phyloP scores from a whole-genome alignment of 1,140 invertebrate genomes.

The Eulimnadia texana region DNA sequence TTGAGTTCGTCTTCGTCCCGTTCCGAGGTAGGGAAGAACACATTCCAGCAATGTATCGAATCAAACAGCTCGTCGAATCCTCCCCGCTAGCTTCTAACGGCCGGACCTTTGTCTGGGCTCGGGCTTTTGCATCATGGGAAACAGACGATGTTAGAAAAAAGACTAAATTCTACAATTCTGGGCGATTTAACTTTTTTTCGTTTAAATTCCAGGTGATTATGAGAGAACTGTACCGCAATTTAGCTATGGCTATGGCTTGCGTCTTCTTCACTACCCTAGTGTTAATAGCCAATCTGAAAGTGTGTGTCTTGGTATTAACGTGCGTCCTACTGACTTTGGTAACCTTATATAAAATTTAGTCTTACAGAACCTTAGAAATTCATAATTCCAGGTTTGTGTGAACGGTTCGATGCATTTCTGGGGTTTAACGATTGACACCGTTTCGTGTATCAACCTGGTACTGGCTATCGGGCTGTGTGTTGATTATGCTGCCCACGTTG shows the following conservation, averaged over 20 bases:
- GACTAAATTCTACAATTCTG: neutral
- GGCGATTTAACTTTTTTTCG: neutral
- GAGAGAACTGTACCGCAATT: slow-evolving; percentile 58
- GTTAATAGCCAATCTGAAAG: slow-evolving; percentile 62
- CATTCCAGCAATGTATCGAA: slow-evolving; percentile 54
- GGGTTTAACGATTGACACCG: slow-evolving; percentile 71
- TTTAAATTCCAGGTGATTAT: slow-evolving; percentile 44
- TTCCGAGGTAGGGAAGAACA: slow-evolving; percentile 46
- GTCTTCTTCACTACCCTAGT: slow-evolving; percentile 65
- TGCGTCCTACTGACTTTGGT: slow-evolving; percentile 61
- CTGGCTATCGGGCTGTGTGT: slow-evolving; percentile 75
- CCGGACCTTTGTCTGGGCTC: slow-evolving; percentile 48
- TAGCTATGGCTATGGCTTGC: slow-evolving; percentile 57
- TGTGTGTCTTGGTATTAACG: slow-evolving; percentile 58
- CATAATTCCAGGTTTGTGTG: slow-evolving; percentile 41
- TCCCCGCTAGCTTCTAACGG: slow-evolving; percentile 40
- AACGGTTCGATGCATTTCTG: slow-evolving; percentile 66
- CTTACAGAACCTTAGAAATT: no score
- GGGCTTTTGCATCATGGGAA: slow-evolving; percentile 54
- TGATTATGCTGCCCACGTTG: slow-evolving; percentile 76
- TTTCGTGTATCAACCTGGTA: slow-evolving; percentile 66
- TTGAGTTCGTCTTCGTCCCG: slow-evolving; percentile 43
- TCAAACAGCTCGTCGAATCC: slow-evolving; percentile 38
- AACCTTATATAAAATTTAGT: slow-evolving; percentile 7
- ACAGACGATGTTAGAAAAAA: slow-evolving; percentile 47